Evolutionary conservation across 2,888 invertebrate genomes (phyloP).

Genomic region (Ptychoptera albimana): DNA sequence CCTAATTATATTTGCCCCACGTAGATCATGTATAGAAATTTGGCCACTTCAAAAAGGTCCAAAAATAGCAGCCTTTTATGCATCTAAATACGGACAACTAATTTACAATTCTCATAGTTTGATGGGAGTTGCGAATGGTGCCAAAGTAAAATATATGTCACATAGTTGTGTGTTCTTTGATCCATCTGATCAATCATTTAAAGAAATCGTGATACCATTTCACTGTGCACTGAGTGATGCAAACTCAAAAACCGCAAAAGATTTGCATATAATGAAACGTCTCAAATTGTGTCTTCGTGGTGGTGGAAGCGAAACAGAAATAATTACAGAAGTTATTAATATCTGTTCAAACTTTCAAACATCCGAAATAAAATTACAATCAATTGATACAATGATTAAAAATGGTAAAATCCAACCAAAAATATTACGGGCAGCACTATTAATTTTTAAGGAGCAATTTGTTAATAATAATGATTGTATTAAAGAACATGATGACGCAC

Average conservation of each 20-base stretch:
- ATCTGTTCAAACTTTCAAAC: conserved; percentile 50
- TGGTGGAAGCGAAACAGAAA: conserved; percentile 33
- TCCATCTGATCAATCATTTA: conserved; percentile 57
- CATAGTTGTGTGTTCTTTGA: conserved; percentile 69
- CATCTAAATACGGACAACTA: conserved; percentile 67
- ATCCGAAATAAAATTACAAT: conserved; percentile 51
- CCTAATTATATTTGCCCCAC: conserved; percentile 83
- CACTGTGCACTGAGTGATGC: conserved; percentile 79
- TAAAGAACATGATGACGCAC: conserved; percentile 6
- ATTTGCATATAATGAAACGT: conserved; percentile 71
- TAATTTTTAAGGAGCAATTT: conserved; percentile 1
- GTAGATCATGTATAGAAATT: conserved; percentile 82
- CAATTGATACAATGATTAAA: conserved; percentile 49
- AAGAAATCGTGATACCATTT: conserved; percentile 75
- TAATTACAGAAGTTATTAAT: conserved; percentile 12
- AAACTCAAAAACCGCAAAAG: conserved; percentile 72
- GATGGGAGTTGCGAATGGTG: conserved; percentile 48
- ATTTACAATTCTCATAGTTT: conserved; percentile 68
- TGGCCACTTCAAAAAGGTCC: conserved; percentile 83
- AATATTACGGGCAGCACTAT: conserved; percentile 36
- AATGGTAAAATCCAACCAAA: conserved; percentile 47
- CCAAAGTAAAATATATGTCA: conserved; percentile 34
- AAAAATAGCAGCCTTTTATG: conserved; percentile 80
- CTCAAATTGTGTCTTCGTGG: conserved; percentile 49
- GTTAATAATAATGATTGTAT: conserved; percentile 16